Evolutionary conservation across 2,797 vertebrate genomes (phyloP).

Genomic region (Hippocampus kuda): DNA sequence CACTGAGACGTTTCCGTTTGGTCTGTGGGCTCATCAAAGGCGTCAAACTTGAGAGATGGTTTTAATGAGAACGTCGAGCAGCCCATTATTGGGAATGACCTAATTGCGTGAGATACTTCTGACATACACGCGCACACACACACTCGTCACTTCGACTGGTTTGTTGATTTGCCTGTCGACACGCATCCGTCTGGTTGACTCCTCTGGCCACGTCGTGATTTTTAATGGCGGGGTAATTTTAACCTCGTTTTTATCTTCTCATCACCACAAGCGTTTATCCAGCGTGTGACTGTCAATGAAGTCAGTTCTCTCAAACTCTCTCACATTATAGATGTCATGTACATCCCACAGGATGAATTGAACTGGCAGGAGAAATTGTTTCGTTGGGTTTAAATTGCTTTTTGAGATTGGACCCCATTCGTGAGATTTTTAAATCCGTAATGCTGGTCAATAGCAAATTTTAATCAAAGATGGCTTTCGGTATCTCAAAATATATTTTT

Average conservation of each 20-base stretch:
- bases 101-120: slow-evolving; percentile 32
- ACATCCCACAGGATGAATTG: no score
- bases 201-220: not conserved
- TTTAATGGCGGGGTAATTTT: not conserved
- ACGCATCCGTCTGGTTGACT: not conserved
- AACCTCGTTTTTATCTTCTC: not conserved
- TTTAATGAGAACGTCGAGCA: slow-evolving; percentile 39
- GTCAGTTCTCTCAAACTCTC: not conserved
- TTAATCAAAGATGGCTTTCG: no score
- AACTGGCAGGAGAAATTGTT: no score
- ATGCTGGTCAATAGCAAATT: no score
- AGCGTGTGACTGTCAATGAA: not conserved
- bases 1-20: slow-evolving; percentile 30
- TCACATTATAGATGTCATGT: not conserved
- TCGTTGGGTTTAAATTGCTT: no score
- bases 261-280: no score
- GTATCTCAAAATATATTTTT: no score
- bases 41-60: slow-evolving; percentile 19
- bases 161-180: slow-evolving; percentile 9
- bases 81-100: slow-evolving; percentile 40
- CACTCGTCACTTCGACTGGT: slow-evolving; percentile 1
- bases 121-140: slow-evolving; percentile 15
- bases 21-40: slow-evolving; percentile 37
- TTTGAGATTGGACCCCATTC: no score
- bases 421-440: no score